Evolutionary conservation across 2,797 vertebrate species (phyloP).

Genomic region (Argya squamiceps): DNA sequence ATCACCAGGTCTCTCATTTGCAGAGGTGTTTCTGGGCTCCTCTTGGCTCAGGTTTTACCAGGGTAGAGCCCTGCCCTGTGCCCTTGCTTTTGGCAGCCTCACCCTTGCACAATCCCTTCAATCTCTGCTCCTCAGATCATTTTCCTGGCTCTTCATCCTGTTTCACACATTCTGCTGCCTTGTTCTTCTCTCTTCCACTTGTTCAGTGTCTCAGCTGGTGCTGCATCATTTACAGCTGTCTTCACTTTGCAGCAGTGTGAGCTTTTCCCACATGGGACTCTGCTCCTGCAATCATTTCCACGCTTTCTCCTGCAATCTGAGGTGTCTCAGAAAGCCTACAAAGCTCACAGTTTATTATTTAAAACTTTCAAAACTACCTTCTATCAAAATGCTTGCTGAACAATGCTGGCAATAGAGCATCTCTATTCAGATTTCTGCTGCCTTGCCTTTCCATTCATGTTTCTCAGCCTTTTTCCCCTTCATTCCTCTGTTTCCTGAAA

Average conservation of each 20-base stretch:
- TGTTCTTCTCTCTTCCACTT: not conserved
- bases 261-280: not conserved
- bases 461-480: not conserved
- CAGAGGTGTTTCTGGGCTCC: not conserved
- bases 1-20: accelerated
- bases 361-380: not conserved
- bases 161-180: not conserved
- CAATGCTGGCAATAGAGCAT: not conserved
- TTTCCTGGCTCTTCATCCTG: not conserved
- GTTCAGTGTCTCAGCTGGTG: not conserved
- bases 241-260: not conserved
- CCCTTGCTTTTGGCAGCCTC: not conserved
- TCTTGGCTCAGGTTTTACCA: not conserved
- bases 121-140: not conserved
- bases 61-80: not conserved
- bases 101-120: not conserved
- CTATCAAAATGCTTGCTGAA: not conserved
- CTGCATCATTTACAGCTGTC: not conserved
- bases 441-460: not conserved
- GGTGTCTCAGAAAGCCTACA: not conserved
- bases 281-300: not conserved
- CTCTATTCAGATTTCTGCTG: not conserved
- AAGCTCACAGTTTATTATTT: not conserved
- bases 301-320: not conserved
- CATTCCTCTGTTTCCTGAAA: not conserved